Base-by-base conservation (phyloP, 2,113 vertebrate species). In the Podarcis muralis region DNA sequence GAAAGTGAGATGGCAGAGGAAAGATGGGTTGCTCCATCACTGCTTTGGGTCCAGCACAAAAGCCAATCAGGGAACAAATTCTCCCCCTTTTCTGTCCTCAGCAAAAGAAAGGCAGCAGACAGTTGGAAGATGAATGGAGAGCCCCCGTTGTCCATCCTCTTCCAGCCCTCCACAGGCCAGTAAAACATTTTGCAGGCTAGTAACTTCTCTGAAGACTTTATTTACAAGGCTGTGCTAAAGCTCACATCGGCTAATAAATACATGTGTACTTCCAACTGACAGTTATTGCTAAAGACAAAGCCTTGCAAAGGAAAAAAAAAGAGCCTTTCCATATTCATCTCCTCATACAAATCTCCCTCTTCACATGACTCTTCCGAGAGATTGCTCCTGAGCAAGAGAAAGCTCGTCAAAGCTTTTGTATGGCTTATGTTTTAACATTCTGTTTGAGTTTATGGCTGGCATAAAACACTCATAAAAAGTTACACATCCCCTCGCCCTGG, bases 401-500 rank as follows among this genome's bases (percentile, higher is more conserved):
- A 27, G 16, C 30, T 48, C n/a, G 1, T 8, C 37, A 16, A 20
- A 62, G 18, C 15, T 20, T 12, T 85, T 71, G 80, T 80, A 27
- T 25, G 20, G 6, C 66, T 3, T 9, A n/a, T 5, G 48, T 43
- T 89, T 72, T 80, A 85, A 62, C 30, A 9, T 65, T 85, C 76
- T 80, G 83, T 40, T 81, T 76, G 43, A 74, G 35, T 85, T 85
- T 89, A 89, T 62, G 43, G 68, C 43, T 20, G 66, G 66, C 53
- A 80, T 80, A 74, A 89, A 89, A 62, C 22, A 32, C 66, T 65
- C 66, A 16, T 79, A 32, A 74, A 89, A 72, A 43, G 27, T 62
- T 69, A n/a, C 15, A 48, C 23, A 35, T 76, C 22, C 37, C 30
- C 32, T 43, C 25, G 2, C 78, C 16, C 66, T 40, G 48, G 78